Percentiles rank a stretch among this genome's conserved stretches.
phyloP scores from a whole-genome alignment of 2,888 invertebrate genomes.

The Caenorhabditis doughertyi region DNA sequence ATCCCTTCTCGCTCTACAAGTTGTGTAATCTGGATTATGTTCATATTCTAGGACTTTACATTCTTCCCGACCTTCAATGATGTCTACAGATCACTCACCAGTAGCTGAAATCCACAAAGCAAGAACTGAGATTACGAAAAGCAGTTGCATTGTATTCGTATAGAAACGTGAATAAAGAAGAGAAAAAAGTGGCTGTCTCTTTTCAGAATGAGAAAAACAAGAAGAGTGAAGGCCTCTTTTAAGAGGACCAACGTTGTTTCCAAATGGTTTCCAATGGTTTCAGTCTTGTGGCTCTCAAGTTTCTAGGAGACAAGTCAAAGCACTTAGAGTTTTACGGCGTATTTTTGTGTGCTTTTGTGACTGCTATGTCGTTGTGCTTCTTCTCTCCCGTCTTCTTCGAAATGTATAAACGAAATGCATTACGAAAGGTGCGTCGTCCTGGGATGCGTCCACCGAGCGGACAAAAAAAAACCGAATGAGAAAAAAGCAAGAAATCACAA shows the following conservation, averaged over 20 bases:
- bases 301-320: constrained; percentile 52
- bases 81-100: constrained; percentile 28
- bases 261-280: constrained; percentile 53
- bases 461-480: not conserved
- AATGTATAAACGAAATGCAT: constrained; percentile 28
- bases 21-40: too few relatives aligned
- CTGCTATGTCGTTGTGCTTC: constrained; percentile 12
- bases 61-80: too few relatives aligned
- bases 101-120: constrained; percentile 16
- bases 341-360: constrained; percentile 38
- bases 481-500: constrained; percentile 17
- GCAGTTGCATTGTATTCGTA: constrained; percentile 28
- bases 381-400: constrained; percentile 8
- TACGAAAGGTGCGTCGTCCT: constrained; percentile 44
- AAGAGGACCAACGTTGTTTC: constrained; percentile 20
- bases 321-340: constrained; percentile 37
- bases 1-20: too few relatives aligned
- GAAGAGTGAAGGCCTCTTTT: not conserved
- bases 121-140: constrained; percentile 12
- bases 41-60: not conserved
- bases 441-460: not conserved
- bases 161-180: not conserved
- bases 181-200: constrained; percentile 26
- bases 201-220: constrained; percentile 3
- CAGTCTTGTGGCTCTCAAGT: constrained; percentile 19